phyloP scores from a whole-genome alignment of 2,113 vertebrate genomes.

The Ictalurus punctatus region DNA sequence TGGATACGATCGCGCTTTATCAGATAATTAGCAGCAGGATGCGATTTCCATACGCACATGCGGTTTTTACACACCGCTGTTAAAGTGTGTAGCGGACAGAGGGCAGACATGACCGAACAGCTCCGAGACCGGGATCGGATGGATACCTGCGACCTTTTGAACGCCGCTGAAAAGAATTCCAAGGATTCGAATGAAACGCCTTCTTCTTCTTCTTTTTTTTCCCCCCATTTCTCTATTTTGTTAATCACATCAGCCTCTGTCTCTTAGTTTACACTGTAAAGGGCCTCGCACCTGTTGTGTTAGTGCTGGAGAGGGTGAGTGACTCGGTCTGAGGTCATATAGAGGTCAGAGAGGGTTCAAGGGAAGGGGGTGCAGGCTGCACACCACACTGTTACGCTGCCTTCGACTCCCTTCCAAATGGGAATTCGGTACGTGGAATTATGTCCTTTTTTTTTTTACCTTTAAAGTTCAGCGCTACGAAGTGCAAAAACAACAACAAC shows the following conservation, averaged over 20 bases:
- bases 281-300: constrained; percentile 52
- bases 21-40: background rate
- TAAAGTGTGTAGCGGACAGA: background rate
- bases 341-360: constrained; percentile 40
- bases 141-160: background rate
- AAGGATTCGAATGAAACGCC: background rate
- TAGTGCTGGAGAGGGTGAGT: background rate
- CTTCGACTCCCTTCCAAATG: background rate
- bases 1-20: background rate
- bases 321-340: constrained; percentile 13
- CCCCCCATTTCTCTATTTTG: background rate
- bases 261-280: constrained; percentile 41
- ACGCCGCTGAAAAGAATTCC: background rate
- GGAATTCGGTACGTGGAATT: background rate
- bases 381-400: background rate
- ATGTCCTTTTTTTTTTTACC: background rate
- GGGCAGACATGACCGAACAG: background rate
- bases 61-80: background rate
- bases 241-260: constrained; percentile 37
- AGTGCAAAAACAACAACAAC: background rate
- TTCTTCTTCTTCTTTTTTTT: background rate
- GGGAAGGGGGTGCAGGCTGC: background rate
- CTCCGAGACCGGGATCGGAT: background rate
- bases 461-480: too few relatives aligned
- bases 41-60: background rate